These are phyloP conservation scores for Octodon degus DNA, from an alignment of 2,113 vertebrate species.

Conservation along the genomic window DNA sequence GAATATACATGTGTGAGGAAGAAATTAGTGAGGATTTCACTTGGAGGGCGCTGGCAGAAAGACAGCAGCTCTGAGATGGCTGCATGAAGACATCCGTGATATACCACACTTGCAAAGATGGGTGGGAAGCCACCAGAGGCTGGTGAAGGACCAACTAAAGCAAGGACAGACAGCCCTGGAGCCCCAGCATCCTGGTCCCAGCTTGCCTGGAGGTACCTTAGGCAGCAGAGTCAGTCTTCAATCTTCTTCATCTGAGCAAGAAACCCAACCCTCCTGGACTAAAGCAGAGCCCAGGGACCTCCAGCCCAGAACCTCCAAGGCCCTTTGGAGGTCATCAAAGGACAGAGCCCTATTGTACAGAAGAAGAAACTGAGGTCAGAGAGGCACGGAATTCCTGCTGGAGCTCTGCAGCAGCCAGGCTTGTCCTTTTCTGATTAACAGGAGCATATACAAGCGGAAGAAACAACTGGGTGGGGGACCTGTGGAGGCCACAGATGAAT, in stretches of 20 bases:
- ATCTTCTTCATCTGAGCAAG: neutral
- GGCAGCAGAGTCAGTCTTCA: fast-evolving
- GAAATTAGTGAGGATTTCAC: neutral
- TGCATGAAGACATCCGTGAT: neutral
- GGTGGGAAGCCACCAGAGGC: fast-evolving
- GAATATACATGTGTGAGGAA: neutral
- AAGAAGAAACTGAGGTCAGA: neutral
- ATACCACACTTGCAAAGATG: neutral
- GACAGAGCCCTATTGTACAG: neutral
- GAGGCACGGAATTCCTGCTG: neutral
- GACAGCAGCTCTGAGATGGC: neutral
- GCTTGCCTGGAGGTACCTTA: neutral
- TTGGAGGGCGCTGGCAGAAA: neutral
- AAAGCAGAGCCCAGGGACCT: neutral
- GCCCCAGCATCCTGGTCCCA: fast-evolving
- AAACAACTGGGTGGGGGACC: neutral
- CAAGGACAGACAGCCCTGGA: neutral
- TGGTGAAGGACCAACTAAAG: neutral
- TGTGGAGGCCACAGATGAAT: neutral
- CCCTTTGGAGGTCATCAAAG: neutral
- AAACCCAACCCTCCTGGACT: neutral
- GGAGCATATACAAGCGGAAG: neutral
- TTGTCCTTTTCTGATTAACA: neutral
- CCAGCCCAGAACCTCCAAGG: neutral
- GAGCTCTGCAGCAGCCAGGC: neutral